These are phyloP conservation scores for Psilanteris sp. DNA, from an alignment of 1,140 invertebrate species.

Conservation along the genomic window DNA sequence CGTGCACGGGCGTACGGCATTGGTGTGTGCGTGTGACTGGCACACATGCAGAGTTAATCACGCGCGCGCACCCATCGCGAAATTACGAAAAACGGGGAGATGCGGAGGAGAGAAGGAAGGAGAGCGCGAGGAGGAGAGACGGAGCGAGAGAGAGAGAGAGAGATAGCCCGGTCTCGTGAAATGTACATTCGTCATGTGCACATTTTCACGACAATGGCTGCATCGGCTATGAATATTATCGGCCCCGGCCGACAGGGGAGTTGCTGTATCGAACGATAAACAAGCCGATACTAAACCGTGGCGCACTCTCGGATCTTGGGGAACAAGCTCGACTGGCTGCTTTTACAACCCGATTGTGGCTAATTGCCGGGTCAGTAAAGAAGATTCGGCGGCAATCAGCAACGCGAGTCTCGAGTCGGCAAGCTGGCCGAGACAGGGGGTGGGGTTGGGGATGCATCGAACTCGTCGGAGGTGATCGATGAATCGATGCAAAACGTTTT, in stretches of 20 bases:
- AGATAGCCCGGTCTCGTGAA: constrained; percentile 27
- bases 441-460: too few species aligned
- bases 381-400: too few species aligned
- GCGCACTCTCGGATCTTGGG: constrained; percentile 22
- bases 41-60: constrained; percentile 27
- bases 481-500: too few species aligned
- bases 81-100: constrained; percentile 35
- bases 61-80: constrained; percentile 40
- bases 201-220: constrained; percentile 45
- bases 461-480: too few species aligned
- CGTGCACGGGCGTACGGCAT: constrained; percentile 2
- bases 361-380: too few species aligned
- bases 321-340: too few species aligned
- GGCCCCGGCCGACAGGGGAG: too few species aligned
- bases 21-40: constrained; percentile 8
- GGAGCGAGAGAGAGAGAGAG: neutral
- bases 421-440: too few species aligned
- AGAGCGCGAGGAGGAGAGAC: constrained; percentile 6
- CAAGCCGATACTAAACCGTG: constrained; percentile 7
- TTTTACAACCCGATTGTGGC: too few species aligned
- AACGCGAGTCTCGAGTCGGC: neutral
- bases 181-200: constrained; percentile 47
- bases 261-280: constrained; percentile 15
- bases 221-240: constrained; percentile 32
- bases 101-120: neutral